phyloP scores from a whole-genome alignment of 2,113 vertebrate genomes.

The Phoenicopterus ruber region DNA sequence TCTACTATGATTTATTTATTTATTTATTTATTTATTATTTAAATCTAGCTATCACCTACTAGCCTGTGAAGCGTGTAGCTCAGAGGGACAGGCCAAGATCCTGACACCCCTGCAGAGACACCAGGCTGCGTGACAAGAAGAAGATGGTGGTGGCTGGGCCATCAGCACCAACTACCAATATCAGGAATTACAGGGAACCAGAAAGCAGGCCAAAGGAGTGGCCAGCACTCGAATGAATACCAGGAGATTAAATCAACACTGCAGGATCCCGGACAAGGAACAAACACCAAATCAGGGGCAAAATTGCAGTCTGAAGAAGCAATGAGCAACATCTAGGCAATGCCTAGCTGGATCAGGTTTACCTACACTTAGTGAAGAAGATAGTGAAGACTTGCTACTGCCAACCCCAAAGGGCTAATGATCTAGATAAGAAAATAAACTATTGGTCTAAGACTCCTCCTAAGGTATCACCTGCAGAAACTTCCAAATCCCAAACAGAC shows the following conservation, averaged over 20 bases:
- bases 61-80: not conserved
- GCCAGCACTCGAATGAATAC: not conserved
- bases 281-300: not conserved
- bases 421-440: not conserved
- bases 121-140: not conserved
- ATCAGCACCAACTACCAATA: not conserved
- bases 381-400: not conserved
- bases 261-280: not conserved
- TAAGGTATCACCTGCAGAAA: not conserved
- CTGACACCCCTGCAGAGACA: not conserved
- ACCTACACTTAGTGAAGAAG: not conserved
- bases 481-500: not conserved
- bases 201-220: not conserved
- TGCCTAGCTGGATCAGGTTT: not conserved
- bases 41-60: not conserved
- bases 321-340: not conserved
- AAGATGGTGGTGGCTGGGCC: not conserved
- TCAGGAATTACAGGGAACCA: not conserved
- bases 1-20: not conserved
- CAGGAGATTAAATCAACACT: not conserved
- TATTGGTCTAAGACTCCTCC: not conserved
- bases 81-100: not conserved
- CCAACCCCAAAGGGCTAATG: not conserved
- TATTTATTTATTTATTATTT: not conserved
- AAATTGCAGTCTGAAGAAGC: not conserved